phyloP scores from a whole-genome alignment of 2,888 invertebrate species.

The Entomobrya proxima region DNA sequence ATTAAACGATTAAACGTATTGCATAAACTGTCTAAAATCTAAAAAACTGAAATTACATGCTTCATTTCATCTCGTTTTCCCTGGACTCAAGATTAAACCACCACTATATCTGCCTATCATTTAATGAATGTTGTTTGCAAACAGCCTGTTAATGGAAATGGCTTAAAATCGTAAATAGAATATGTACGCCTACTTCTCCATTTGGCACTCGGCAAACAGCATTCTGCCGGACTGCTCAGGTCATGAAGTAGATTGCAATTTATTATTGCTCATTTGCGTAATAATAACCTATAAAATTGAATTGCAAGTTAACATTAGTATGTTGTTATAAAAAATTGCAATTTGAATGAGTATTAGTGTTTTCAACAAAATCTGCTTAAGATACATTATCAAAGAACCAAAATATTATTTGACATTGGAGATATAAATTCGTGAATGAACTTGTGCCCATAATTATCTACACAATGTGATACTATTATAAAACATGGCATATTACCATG shows the following conservation, averaged over 20 bases:
- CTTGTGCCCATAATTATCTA: conserved; percentile 11
- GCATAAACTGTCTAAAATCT: background rate
- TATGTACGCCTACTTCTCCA: too few species aligned
- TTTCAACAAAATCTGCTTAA: background rate
- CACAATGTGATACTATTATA: background rate
- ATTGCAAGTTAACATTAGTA: background rate
- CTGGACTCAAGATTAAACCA: background rate
- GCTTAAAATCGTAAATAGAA: background rate
- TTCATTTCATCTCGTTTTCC: conserved; percentile 7
- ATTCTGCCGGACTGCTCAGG: too few species aligned
- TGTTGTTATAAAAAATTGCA: background rate
- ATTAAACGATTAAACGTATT: background rate
- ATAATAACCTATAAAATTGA: background rate
- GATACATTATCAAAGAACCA: too few species aligned
- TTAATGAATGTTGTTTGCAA: background rate
- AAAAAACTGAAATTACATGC: conserved; percentile 10
- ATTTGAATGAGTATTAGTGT: background rate
- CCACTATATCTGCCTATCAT: too few species aligned
- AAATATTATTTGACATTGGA: too few species aligned
- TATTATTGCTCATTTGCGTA: background rate
- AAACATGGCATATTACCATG: background rate
- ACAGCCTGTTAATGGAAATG: conserved; percentile 24
- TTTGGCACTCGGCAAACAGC: too few species aligned
- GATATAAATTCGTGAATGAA: background rate
- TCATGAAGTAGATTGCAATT: too few species aligned